Conservation (phyloP, 2,888 invertebrate genomes). For the Drosophila nigricruria region DNA sequence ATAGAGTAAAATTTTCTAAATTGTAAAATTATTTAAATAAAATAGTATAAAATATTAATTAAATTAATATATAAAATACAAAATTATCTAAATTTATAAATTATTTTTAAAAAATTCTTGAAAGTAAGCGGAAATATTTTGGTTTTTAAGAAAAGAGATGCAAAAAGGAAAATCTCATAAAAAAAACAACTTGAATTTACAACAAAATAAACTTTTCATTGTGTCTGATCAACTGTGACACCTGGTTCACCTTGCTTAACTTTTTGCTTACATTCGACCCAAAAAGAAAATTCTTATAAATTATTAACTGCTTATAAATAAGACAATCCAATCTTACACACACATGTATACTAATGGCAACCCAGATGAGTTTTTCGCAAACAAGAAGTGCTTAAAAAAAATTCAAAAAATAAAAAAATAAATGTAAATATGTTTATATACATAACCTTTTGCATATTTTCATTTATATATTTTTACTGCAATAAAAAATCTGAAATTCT, state of each 20-base stretch:
- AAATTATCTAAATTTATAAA: too few relatives aligned
- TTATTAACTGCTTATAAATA: background rate
- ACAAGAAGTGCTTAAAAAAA: background rate
- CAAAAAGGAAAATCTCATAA: background rate
- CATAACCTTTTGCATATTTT: too few relatives aligned
- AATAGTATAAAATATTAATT: too few relatives aligned
- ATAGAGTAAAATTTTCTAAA: too few relatives aligned
- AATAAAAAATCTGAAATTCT: background rate
- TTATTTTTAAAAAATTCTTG: too few relatives aligned
- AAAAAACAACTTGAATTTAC: background rate
- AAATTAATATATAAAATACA: too few relatives aligned
- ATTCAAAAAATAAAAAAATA: background rate
- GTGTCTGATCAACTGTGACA: slow-evolving; percentile 6
- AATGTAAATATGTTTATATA: background rate
- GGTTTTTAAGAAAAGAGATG: too few relatives aligned
- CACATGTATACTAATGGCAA: background rate
- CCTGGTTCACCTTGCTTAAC: slow-evolving; percentile 1
- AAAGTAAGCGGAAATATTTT: too few relatives aligned
- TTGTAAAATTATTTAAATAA: too few relatives aligned
- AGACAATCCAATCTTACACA: background rate
- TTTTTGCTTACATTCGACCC: background rate
- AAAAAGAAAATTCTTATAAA: slow-evolving; percentile 3
- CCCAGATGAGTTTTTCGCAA: background rate
- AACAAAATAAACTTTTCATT: background rate
- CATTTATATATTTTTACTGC: background rate